Evolutionary conservation across 2,888 invertebrate genomes (phyloP), one percentile per base, ranked within the genome.

Genomic region (Blastobasis adustella): DNA sequence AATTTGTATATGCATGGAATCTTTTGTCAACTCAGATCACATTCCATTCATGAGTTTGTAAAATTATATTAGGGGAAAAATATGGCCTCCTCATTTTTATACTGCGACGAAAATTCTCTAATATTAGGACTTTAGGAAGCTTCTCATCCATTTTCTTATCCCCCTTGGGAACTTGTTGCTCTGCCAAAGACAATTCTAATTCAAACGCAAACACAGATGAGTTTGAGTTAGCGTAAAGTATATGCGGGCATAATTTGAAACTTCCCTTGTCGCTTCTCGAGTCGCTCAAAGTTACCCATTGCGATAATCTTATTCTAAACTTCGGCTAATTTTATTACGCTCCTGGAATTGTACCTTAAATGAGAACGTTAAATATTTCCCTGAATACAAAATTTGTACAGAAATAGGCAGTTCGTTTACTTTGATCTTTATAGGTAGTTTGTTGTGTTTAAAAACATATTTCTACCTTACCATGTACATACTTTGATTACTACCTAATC

Each of bases 171-270:
- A 41, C 47, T 41, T 41, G 41, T 47, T 47, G 41, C 40, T 36
- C 6, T 9, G n/a, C 7, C 9, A 36, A 41, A 10, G 47, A 41
- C 46, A 5, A 47, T 41, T 41, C 23, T 9, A 7, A 9, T 4
- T 10, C 38, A 38, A 9, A 10, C 41, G 50, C 37, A 46, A 43
- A 48, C 41, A n/a, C 37, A 40, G 44, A 46, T 51, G 23, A 9
- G 40, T n/a, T 6, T 10, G 46, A 54, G 49, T 54, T 50, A 47
- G 38, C 42, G 38, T 52, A 53, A 58, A 57, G 51, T 50, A 47
- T 49, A 60, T 56, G 57, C 55, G 57, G 56, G 58, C 47, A 51
- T 47, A 51, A 55, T 47, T 54, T 53, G 37, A 48, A 51, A 58
- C 45, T 51, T 52, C 49, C 37, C 44, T 10, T 46, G 49, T 54